Evolutionary conservation across 2,797 vertebrate species (phyloP).

Genomic region (Pelodytes ibericus): DNA sequence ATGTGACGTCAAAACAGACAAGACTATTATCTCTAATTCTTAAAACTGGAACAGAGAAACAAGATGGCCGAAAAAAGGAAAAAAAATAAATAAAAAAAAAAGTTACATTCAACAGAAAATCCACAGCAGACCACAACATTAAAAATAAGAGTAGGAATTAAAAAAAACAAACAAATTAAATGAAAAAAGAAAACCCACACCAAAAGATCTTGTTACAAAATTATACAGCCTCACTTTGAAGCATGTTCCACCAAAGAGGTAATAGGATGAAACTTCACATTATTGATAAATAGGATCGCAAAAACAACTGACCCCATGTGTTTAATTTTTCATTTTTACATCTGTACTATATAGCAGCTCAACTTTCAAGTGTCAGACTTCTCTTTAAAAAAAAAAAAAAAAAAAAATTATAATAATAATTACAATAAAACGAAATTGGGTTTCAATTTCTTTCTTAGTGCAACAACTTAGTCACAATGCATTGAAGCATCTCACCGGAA

Average conservation of each 20-base stretch:
- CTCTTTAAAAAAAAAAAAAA: slow-evolving; percentile 54
- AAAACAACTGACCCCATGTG: slow-evolving; percentile 70
- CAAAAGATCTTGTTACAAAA: slow-evolving; percentile 85
- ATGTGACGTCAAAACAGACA: slow-evolving; percentile 76
- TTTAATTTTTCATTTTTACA: slow-evolving; percentile 59
- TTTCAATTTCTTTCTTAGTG: slow-evolving; percentile 77
- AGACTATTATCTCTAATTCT: slow-evolving; percentile 74
- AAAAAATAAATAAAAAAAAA: slow-evolving; percentile 75
- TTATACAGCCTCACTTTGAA: slow-evolving; percentile 94
- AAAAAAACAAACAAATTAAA: no score
- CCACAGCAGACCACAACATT: slow-evolving; percentile 78
- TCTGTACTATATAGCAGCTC: slow-evolving; percentile 72
- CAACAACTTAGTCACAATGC: slow-evolving; percentile 77
- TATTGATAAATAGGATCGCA: slow-evolving; percentile 75
- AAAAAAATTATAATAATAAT: slow-evolving; percentile 53
- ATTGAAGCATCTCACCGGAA: slow-evolving; percentile 66
- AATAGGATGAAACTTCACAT: slow-evolving; percentile 84
- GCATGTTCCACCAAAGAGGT: slow-evolving; percentile 83
- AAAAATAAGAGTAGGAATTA: slow-evolving; percentile 79
- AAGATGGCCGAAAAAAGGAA: slow-evolving; percentile 76
- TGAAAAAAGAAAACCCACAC: no score
- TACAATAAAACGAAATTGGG: slow-evolving; percentile 62
- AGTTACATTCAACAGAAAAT: slow-evolving; percentile 87
- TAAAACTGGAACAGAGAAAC: slow-evolving; percentile 76
- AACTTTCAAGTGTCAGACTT: slow-evolving; percentile 71